Percentiles rank a stretch among this genome's conserved stretches.
phyloP scores from a whole-genome alignment of 2,888 invertebrate species.

The Phyto melanocephala region DNA sequence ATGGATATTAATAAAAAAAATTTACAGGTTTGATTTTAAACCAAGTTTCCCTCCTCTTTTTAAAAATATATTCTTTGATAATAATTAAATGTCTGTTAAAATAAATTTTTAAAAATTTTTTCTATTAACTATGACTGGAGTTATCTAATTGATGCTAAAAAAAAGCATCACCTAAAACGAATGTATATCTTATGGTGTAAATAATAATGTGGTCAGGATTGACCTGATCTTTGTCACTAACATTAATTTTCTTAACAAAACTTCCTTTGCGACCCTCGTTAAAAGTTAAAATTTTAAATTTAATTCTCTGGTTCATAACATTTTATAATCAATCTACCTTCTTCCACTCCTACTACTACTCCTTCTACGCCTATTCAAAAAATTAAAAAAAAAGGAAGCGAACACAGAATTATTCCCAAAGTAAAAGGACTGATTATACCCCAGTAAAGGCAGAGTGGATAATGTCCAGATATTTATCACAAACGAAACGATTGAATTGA shows the following conservation, averaged over 20 bases:
- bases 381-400: background rate
- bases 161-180: too few species aligned
- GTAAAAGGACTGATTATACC: constrained; percentile 22
- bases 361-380: constrained; percentile 13
- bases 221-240: too few species aligned
- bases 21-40: too few species aligned
- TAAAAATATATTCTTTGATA: too few species aligned
- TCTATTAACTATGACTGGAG: too few species aligned
- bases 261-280: background rate
- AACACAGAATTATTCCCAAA: constrained; percentile 17
- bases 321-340: background rate
- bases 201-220: too few species aligned
- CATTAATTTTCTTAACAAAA: background rate
- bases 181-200: too few species aligned
- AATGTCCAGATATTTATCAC: constrained; percentile 53
- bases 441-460: constrained; percentile 30
- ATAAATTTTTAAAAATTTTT: too few species aligned
- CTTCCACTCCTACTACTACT: background rate
- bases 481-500: constrained; percentile 33
- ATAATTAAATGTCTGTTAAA: too few species aligned
- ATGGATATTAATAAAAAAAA: too few species aligned
- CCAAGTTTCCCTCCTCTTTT: too few species aligned
- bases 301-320: constrained; percentile 2
- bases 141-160: too few species aligned
- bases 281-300: background rate